These are phyloP conservation scores for Ammodramus savannarum DNA, from an alignment of 2,113 vertebrate genomes.

Conservation along the genomic window DNA sequence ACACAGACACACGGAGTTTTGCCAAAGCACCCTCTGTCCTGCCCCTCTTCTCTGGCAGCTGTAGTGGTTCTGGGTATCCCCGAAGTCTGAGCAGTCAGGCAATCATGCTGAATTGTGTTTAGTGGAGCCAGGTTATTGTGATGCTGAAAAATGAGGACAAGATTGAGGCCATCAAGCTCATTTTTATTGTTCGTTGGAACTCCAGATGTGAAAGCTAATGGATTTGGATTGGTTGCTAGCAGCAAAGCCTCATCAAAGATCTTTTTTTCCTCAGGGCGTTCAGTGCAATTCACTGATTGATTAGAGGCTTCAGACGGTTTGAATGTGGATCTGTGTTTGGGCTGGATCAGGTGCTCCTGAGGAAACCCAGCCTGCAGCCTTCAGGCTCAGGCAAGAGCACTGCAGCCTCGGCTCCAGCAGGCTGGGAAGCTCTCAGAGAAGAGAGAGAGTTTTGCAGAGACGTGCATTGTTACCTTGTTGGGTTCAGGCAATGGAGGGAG, in stretches of 20 bases:
- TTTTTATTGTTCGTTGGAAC: conserved; percentile 73
- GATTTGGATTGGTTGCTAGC: conserved; percentile 73
- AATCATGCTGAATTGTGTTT: conserved; percentile 75
- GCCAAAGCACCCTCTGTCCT: conserved; percentile 2
- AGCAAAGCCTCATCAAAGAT: conserved; percentile 73
- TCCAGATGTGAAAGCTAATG: conserved; percentile 77
- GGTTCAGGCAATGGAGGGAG: background rate
- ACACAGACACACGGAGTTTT: background rate
- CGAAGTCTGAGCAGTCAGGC: conserved; percentile 28
- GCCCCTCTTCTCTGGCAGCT: conserved; percentile 31
- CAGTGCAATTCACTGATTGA: conserved; percentile 74
- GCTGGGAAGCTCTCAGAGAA: background rate
- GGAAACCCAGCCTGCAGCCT: conserved; percentile 52
- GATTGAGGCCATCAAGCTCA: conserved; percentile 75
- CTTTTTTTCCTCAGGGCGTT: conserved; percentile 70
- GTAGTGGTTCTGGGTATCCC: conserved; percentile 15
- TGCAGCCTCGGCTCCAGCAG: conserved; percentile 15
- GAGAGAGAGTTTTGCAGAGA: background rate
- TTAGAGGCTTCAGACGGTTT: conserved; percentile 63
- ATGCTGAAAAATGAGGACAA: conserved; percentile 76
- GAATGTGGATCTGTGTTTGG: conserved; percentile 63
- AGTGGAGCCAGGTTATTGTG: conserved; percentile 69
- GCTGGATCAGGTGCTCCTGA: conserved; percentile 5
- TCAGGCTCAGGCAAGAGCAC: background rate
- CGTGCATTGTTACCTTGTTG: background rate